Evolutionary conservation across 2,113 vertebrate species (phyloP).

Genomic region (Semicossyphus pulcher): DNA sequence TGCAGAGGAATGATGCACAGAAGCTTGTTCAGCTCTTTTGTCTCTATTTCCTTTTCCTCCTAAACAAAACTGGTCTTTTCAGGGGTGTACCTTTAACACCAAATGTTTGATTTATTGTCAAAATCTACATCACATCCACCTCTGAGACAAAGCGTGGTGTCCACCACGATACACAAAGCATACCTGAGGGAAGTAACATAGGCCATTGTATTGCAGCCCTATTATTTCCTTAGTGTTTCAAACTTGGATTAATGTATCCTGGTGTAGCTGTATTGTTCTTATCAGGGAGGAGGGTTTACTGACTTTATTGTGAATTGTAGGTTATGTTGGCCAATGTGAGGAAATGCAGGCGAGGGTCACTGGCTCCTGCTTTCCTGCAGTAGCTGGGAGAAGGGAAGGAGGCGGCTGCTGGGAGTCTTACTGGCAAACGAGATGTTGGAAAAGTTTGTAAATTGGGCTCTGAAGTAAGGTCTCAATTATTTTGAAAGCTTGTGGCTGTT

Average conservation of each 20-base stretch:
- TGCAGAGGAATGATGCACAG: background rate
- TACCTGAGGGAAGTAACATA: constrained; percentile 73
- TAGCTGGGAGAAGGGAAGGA: constrained; percentile 62
- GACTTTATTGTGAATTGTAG: constrained; percentile 58
- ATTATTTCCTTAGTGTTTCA: constrained; percentile 85
- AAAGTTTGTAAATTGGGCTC: too few relatives aligned
- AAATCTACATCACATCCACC: constrained; percentile 26
- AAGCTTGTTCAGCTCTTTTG: constrained; percentile 36
- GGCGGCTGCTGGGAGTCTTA: constrained; percentile 33
- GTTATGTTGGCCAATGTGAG: constrained; percentile 58
- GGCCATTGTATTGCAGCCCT: constrained; percentile 81
- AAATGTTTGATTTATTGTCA: constrained; percentile 11
- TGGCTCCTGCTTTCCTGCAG: constrained; percentile 74
- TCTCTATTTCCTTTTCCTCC: constrained; percentile 53
- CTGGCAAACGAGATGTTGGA: constrained; percentile 4
- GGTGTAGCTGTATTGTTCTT: constrained; percentile 73
- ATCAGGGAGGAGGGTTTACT: constrained; percentile 53
- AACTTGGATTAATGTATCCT: constrained; percentile 80
- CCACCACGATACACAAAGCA: constrained; percentile 19
- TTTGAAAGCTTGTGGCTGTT: too few relatives aligned
- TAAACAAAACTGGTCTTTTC: constrained; percentile 6
- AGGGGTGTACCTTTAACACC: constrained; percentile 30
- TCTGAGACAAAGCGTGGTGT: constrained; percentile 25
- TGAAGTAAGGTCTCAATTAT: too few relatives aligned
- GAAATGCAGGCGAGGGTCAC: constrained; percentile 60